A percentile compares a stretch with the other conserved stretches of the same genome.
phyloP scores from a whole-genome alignment of 2,888 invertebrate species.

The Drosophila vallismaia region DNA sequence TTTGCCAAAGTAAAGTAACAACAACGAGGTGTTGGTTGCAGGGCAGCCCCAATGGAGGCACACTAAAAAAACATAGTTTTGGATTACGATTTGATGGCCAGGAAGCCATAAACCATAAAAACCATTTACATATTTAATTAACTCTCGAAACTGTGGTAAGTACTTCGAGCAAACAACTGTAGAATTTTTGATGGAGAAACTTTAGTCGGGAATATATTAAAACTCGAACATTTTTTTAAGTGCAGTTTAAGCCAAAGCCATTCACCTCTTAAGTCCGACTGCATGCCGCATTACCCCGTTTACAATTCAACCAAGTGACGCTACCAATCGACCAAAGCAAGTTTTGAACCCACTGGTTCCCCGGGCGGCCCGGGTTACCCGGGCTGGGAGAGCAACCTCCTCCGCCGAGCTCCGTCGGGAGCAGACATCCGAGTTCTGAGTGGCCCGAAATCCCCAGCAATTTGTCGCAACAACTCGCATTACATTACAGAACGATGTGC shows the following conservation, averaged over 20 bases:
- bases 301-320: conserved; percentile 44
- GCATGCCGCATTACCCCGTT: conserved; percentile 49
- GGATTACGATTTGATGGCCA: too few relatives aligned
- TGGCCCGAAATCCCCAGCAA: conserved; percentile 70
- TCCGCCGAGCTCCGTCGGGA: conserved; percentile 18
- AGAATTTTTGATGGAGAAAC: not conserved
- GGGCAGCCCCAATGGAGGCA: conserved; percentile 4
- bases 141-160: not conserved
- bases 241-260: conserved; percentile 45
- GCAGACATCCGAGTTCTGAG: conserved; percentile 40
- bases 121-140: not conserved
- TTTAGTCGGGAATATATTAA: not conserved
- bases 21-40: conserved; percentile 8
- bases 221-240: conserved; percentile 5
- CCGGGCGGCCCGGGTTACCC: not conserved
- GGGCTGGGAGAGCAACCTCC: conserved; percentile 6
- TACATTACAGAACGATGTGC: conserved; percentile 76
- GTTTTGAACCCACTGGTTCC: conserved; percentile 6
- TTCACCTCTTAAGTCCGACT: conserved; percentile 64
- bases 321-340: conserved; percentile 50
- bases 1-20: conserved; percentile 61
- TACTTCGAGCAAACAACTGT: not conserved
- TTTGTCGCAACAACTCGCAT: conserved; percentile 77
- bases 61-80: not conserved
- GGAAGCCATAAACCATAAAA: too few relatives aligned